A percentile compares a stretch with the other conserved stretches of the same genome.
Conservation (phyloP, 2,797 vertebrate genomes). For the Gallinago nigripennis region DNA sequence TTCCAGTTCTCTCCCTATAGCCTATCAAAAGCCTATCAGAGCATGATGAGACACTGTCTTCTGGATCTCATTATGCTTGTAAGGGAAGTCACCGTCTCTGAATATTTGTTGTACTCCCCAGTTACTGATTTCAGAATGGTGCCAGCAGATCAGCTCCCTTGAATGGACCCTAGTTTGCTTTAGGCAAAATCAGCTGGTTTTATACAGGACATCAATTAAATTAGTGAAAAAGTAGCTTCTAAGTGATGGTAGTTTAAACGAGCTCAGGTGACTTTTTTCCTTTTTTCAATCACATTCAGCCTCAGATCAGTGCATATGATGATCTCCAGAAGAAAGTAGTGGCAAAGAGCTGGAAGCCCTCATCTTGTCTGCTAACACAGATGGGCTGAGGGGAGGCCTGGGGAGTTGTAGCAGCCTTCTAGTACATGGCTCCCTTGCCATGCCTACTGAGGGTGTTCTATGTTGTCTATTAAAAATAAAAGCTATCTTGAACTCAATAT, state of each 20-base stretch:
- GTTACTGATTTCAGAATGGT: not conserved
- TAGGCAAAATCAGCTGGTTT: not conserved
- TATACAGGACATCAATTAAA: not conserved
- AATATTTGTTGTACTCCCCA: not conserved
- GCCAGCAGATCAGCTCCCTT: not conserved
- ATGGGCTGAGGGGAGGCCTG: not conserved
- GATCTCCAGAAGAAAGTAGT: not conserved
- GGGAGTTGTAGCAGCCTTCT: not conserved
- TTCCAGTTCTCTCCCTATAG: not conserved
- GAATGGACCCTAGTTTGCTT: not conserved
- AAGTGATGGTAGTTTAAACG: not conserved
- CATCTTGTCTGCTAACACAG: not conserved
- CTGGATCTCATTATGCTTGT: not conserved
- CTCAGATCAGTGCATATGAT: not conserved
- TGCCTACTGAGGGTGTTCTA: not conserved
- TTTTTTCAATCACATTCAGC: not conserved
- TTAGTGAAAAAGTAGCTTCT: not conserved
- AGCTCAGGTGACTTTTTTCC: not conserved
- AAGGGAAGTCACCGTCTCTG: not conserved
- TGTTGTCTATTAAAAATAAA: not conserved
- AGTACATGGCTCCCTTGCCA: not conserved
- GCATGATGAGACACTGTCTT: not conserved
- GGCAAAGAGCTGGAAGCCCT: not conserved
- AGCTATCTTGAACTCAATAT: not conserved
- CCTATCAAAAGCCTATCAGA: not conserved